Percentiles rank a stretch among this genome's conserved stretches.
Conservation (phyloP, 2,888 invertebrate species). For the Tuta absoluta region DNA sequence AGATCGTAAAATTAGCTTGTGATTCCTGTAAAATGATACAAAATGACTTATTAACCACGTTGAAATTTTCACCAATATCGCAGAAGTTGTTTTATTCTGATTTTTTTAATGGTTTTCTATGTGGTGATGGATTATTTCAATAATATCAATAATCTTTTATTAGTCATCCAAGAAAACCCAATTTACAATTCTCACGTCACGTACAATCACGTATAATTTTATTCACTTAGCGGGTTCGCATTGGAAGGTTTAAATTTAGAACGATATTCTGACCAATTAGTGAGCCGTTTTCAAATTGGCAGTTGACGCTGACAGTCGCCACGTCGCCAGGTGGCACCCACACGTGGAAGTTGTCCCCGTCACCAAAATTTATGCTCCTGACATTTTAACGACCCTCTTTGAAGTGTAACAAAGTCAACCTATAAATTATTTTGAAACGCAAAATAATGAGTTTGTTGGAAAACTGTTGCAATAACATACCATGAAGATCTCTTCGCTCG, state of each 20-base stretch:
- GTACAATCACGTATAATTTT: neutral
- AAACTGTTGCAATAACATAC: slow-evolving; percentile 61
- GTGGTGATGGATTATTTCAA: neutral
- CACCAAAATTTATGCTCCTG: slow-evolving; percentile 61
- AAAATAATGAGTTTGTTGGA: slow-evolving; percentile 47
- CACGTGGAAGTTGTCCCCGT: slow-evolving; percentile 50
- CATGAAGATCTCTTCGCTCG: slow-evolving; percentile 48
- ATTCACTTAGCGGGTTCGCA: neutral
- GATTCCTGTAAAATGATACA: too few species aligned
- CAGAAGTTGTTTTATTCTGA: too few species aligned
- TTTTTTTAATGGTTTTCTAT: too few species aligned
- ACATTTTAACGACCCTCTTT: slow-evolving; percentile 70
- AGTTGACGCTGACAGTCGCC: slow-evolving; percentile 69
- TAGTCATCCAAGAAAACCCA: neutral
- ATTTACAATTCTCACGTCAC: neutral
- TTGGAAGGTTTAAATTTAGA: slow-evolving; percentile 56
- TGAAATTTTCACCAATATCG: too few species aligned
- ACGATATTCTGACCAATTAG: slow-evolving; percentile 69
- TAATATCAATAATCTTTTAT: neutral
- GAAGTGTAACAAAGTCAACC: slow-evolving; percentile 72
- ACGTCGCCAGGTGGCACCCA: slow-evolving; percentile 68
- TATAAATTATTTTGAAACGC: slow-evolving; percentile 61
- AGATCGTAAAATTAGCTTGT: too few species aligned
- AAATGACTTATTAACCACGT: too few species aligned
- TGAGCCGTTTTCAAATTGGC: slow-evolving; percentile 66